Percentiles rank a stretch among this genome's conserved stretches.
Conservation (phyloP, 2,888 invertebrate genomes). For the Heliconius sara region DNA sequence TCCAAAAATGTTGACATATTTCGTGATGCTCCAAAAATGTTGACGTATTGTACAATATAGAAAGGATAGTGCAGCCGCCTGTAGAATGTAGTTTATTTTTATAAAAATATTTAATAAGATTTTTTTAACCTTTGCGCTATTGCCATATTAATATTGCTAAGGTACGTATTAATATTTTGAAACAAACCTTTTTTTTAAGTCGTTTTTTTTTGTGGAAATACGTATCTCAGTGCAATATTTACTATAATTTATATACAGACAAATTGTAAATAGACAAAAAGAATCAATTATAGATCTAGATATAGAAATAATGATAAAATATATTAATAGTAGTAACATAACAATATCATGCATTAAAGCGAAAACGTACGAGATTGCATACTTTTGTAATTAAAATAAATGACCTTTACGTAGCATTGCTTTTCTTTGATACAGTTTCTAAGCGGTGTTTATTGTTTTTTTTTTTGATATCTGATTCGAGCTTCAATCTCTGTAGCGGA, state of each 20-base stretch:
- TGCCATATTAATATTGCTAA: no score
- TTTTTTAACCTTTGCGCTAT: no score
- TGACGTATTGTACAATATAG: background rate
- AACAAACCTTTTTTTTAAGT: no score
- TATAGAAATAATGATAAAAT: background rate
- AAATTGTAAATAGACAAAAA: no score
- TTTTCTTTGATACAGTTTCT: constrained; percentile 46
- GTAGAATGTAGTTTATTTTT: no score
- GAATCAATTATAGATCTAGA: no score
- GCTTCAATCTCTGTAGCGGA: constrained; percentile 57
- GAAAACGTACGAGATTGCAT: background rate
- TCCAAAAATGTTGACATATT: background rate
- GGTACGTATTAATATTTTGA: no score
- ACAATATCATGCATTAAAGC: background rate
- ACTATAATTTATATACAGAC: background rate
- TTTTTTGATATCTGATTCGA: constrained; percentile 53
- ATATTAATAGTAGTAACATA: no score
- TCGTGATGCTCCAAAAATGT: background rate
- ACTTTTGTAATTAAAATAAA: constrained; percentile 18
- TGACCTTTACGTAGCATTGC: constrained; percentile 13
- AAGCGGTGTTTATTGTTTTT: constrained; percentile 58
- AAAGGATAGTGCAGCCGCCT: background rate
- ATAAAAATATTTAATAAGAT: no score
- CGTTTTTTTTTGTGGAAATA: background rate
- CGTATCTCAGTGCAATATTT: background rate